phyloP scores from a whole-genome alignment of 2,888 invertebrate species.

The Agrochola lota region DNA sequence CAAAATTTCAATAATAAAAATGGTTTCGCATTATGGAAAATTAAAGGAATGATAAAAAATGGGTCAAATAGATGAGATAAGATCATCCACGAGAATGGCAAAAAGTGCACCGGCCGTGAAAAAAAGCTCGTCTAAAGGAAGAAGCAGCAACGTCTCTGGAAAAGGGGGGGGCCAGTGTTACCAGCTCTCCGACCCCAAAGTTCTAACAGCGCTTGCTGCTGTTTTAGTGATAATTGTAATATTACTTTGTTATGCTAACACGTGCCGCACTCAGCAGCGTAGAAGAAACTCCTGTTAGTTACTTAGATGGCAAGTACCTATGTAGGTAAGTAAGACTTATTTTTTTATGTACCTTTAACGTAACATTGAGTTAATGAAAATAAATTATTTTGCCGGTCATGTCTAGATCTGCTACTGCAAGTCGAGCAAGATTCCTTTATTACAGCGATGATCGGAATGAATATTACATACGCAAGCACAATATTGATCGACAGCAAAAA shows the following conservation, averaged over 20 bases:
- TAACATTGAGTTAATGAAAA: not conserved
- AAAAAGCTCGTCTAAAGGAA: constrained; percentile 52
- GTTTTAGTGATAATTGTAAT: constrained; percentile 70
- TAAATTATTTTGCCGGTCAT: not conserved
- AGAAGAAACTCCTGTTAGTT: constrained; percentile 45
- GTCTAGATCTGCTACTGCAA: not conserved
- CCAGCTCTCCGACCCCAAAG: constrained; percentile 75
- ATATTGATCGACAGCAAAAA: too few relatives aligned
- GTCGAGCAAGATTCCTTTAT: not conserved
- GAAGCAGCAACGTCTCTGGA: too few relatives aligned
- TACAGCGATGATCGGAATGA: not conserved
- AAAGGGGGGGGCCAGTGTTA: constrained; percentile 15
- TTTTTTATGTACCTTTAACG: not conserved
- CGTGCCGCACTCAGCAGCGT: too few relatives aligned
- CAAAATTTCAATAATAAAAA: constrained; percentile 26
- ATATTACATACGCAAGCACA: too few relatives aligned
- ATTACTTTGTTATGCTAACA: too few relatives aligned
- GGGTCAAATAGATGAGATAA: constrained; percentile 69
- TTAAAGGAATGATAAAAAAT: constrained; percentile 56
- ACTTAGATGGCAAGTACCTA: constrained; percentile 1
- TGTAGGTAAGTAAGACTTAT: not conserved
- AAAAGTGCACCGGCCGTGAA: constrained; percentile 67
- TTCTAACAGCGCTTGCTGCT: constrained; percentile 73
- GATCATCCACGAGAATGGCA: constrained; percentile 69
- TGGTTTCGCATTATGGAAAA: constrained; percentile 9